Conservation (phyloP, 2,888 invertebrate genomes). For the Drosophila meridionalis region DNA sequence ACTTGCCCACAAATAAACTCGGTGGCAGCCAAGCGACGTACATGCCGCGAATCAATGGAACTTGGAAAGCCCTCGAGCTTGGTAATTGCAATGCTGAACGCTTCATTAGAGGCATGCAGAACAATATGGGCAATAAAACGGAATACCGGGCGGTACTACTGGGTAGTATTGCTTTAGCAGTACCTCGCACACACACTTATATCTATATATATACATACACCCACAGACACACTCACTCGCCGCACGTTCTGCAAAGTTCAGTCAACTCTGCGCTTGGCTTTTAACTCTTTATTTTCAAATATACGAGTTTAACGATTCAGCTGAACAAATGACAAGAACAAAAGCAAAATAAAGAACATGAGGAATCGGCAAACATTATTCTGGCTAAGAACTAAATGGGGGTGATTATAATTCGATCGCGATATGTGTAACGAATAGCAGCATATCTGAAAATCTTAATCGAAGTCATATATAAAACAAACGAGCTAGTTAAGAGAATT, state of each 20-base stretch:
- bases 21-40: constrained; percentile 13
- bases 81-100: constrained; percentile 60
- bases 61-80: constrained; percentile 16
- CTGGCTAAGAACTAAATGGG: constrained; percentile 1
- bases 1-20: neutral
- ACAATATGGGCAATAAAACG: constrained; percentile 53
- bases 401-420: constrained; percentile 5
- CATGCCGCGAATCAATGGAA: constrained; percentile 37
- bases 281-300: constrained; percentile 37
- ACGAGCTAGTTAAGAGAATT: neutral
- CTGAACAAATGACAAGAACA: constrained; percentile 60
- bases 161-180: constrained; percentile 10
- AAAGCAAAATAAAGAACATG: constrained; percentile 10
- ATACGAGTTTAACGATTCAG: constrained; percentile 35
- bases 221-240: constrained; percentile 18
- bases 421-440: neutral
- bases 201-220: neutral
- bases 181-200: neutral
- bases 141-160: constrained; percentile 27
- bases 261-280: constrained; percentile 54
- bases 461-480: neutral
- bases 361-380: constrained; percentile 43
- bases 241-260: constrained; percentile 68
- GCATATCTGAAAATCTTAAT: constrained; percentile 3
- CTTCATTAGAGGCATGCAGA: constrained; percentile 75